Conservation (phyloP, 1,140 invertebrate genomes). For the Pseudomyrmex gracilis region DNA sequence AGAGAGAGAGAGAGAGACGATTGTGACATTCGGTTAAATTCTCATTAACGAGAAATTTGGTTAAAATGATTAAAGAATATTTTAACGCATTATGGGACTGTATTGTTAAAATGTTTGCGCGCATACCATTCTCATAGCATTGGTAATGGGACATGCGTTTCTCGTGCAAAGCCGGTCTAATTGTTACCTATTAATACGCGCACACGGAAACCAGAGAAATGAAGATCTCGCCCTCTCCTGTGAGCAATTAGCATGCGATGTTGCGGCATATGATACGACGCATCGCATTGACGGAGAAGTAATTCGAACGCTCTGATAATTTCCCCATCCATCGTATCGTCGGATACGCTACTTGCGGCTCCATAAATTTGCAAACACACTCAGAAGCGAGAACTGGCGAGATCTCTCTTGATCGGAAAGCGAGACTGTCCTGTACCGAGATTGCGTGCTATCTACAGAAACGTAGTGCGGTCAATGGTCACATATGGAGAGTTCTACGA, state of each 20-base stretch:
- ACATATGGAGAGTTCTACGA: not conserved
- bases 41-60: no score
- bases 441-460: constrained; percentile 1
- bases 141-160: not conserved
- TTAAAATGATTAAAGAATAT: no score
- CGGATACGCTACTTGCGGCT: constrained; percentile 9
- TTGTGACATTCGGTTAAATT: no score
- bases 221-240: not conserved
- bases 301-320: constrained; percentile 44
- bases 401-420: constrained; percentile 33
- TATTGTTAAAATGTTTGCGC: no score
- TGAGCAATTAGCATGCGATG: constrained; percentile 12
- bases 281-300: constrained; percentile 26
- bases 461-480: not conserved
- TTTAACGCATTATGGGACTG: no score
- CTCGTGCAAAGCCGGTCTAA: constrained; percentile 12
- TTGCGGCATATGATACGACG: constrained; percentile 2
- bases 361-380: constrained; percentile 42
- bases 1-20: no score
- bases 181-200: constrained; percentile 27
- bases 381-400: constrained; percentile 4
- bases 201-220: not conserved
- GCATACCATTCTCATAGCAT: not conserved
- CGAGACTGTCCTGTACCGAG: constrained; percentile 23
- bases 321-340: constrained; percentile 1